Conservation (phyloP, 2,797 vertebrate genomes). For the Toxotes lorentzi region DNA sequence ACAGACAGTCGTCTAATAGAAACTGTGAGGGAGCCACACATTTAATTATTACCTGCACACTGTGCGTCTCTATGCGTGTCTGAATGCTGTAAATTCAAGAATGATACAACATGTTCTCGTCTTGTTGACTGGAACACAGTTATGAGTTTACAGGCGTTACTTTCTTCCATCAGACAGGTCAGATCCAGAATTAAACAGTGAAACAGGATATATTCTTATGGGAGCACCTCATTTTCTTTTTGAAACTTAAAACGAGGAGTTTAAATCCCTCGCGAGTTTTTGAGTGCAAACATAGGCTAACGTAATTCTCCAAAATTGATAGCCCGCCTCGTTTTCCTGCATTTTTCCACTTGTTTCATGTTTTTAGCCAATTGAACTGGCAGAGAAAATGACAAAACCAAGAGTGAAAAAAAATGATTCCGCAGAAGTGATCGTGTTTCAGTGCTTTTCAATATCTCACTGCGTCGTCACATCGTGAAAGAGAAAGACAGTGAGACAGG, state of each 20-base stretch:
- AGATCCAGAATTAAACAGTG: constrained; percentile 8
- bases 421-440: constrained; percentile 28
- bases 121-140: constrained; percentile 14
- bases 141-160: constrained; percentile 19
- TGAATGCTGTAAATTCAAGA: constrained; percentile 46
- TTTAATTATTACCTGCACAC: constrained; percentile 62
- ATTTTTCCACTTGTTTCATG: not conserved
- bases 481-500: constrained; percentile 44
- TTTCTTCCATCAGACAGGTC: constrained; percentile 30
- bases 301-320: not conserved
- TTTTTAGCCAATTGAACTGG: not conserved
- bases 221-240: constrained; percentile 1
- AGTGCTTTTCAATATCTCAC: constrained; percentile 41
- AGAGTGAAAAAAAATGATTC: constrained; percentile 12
- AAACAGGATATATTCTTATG: not conserved
- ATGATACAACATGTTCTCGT: constrained; percentile 1
- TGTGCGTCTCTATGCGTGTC: constrained; percentile 40
- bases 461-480: constrained; percentile 38
- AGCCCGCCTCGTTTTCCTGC: not conserved
- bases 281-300: not conserved
- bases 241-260: constrained; percentile 9
- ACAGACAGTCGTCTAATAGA: constrained; percentile 29
- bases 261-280: not conserved
- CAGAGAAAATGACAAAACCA: not conserved
- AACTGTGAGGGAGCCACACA: constrained; percentile 15